A percentile compares a stretch with the other conserved stretches of the same genome.
Conservation (phyloP, 2,888 invertebrate genomes). For the Malthinus seriepunctatus region DNA sequence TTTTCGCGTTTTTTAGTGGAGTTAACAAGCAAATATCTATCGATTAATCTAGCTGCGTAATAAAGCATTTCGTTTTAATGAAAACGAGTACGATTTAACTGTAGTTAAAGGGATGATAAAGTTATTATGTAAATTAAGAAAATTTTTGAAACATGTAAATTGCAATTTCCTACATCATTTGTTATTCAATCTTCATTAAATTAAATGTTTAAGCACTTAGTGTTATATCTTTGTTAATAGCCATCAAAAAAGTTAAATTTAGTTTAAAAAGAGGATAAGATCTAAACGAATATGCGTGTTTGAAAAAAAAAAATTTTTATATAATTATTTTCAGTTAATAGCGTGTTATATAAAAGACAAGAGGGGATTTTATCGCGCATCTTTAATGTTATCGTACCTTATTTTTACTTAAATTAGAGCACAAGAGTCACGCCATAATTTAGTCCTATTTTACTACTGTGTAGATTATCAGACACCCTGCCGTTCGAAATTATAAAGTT, state of each 20-base stretch:
- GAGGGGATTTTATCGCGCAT: slow-evolving; percentile 29
- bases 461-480: slow-evolving; percentile 18
- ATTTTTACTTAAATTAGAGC: slow-evolving; percentile 30
- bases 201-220: slow-evolving; percentile 11
- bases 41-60: no score
- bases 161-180: neutral
- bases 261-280: slow-evolving; percentile 15
- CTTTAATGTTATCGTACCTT: slow-evolving; percentile 31
- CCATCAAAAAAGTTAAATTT: slow-evolving; percentile 13
- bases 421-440: slow-evolving; percentile 25
- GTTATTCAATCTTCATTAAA: slow-evolving; percentile 2
- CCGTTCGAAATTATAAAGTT: slow-evolving; percentile 21
- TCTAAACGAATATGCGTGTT: slow-evolving; percentile 21
- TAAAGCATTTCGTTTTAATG: no score
- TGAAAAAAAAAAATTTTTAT: slow-evolving; percentile 14
- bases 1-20: no score
- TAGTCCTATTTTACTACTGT: slow-evolving; percentile 22
- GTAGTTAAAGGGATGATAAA: no score
- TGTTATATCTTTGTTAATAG: slow-evolving; percentile 7
- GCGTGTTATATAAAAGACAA: slow-evolving; percentile 32
- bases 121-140: no score
- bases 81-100: no score
- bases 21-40: no score
- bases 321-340: slow-evolving; percentile 27
- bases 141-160: no score